Percentiles rank a stretch among this genome's conserved stretches.
These are phyloP conservation scores for Pteria penguin DNA, from an alignment of 2,888 invertebrate genomes.

Conservation along the genomic window DNA sequence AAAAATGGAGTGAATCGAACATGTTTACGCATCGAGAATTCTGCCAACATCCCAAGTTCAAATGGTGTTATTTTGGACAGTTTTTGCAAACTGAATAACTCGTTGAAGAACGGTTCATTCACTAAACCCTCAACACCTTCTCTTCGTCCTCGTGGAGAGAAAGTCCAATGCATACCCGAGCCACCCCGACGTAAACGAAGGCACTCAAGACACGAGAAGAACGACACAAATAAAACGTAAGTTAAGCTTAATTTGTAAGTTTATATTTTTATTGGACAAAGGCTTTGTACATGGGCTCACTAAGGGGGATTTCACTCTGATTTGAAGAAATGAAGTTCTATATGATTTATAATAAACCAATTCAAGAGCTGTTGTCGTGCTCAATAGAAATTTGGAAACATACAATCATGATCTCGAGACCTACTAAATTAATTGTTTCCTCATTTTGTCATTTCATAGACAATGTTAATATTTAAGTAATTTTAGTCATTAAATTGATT, in stretches of 20 bases:
- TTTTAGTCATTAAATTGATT: too few species aligned
- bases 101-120: conserved; percentile 63
- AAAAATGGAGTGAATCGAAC: conserved; percentile 72
- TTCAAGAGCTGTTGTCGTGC: too few species aligned
- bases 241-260: conserved; percentile 32
- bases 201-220: conserved; percentile 63
- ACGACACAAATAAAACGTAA: conserved; percentile 60
- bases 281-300: conserved; percentile 31
- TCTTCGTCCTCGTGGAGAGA: conserved; percentile 70
- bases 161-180: conserved; percentile 58
- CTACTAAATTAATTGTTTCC: too few species aligned
- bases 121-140: conserved; percentile 73
- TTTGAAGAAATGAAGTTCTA: too few species aligned
- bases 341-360: too few species aligned
- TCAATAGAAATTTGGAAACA: too few species aligned
- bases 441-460: too few species aligned
- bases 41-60: conserved; percentile 58
- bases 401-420: too few species aligned
- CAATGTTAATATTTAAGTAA: too few species aligned
- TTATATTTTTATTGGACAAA: conserved; percentile 38
- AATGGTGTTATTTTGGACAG: conserved; percentile 60
- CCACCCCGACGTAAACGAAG: conserved; percentile 61
- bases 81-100: conserved; percentile 63
- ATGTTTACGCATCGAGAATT: conserved; percentile 66
- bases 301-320: conserved; percentile 31